Evolutionary conservation across 37 sponge, comb jelly and placozoan genomes (phyloP).

Genomic region (Axinella damicornis): DNA sequence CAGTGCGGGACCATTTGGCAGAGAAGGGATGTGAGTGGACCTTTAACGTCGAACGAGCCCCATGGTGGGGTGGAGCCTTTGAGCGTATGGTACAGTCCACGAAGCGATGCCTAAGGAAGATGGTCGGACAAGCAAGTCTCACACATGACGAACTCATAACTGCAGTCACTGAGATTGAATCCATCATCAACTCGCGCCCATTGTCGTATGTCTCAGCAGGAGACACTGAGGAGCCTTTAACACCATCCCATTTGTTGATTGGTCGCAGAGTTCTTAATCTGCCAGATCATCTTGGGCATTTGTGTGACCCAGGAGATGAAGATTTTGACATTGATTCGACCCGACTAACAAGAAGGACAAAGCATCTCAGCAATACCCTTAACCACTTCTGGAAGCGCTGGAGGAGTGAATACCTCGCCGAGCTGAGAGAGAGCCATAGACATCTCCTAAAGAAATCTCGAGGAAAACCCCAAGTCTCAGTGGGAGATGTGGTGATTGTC

Average conservation of each 20-base stretch:
- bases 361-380: slow-evolving; percentile 19
- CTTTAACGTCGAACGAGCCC: slow-evolving; percentile 25
- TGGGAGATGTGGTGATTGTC: not conserved
- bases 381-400: slow-evolving; percentile 49
- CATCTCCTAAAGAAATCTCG: not conserved
- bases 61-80: slow-evolving; percentile 43
- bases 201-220: slow-evolving; percentile 8
- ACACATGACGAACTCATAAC: slow-evolving; percentile 22
- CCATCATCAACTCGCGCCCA: slow-evolving; percentile 16
- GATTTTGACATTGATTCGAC: slow-evolving; percentile 15
- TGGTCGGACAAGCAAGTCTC: slow-evolving; percentile 6
- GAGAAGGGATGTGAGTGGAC: not conserved
- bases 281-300: slow-evolving; percentile 12
- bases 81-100: slow-evolving; percentile 27
- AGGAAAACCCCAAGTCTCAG: not conserved
- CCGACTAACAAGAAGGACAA: slow-evolving; percentile 15
- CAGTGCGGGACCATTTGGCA: slow-evolving; percentile 1
- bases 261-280: slow-evolving; percentile 11
- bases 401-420: slow-evolving; percentile 36
- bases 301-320: slow-evolving; percentile 16
- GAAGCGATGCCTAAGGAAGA: slow-evolving; percentile 28
- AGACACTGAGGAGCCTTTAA: slow-evolving; percentile 40
- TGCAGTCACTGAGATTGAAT: slow-evolving; percentile 17
- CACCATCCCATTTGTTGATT: slow-evolving; percentile 31
- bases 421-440: slow-evolving; percentile 10